phyloP scores from a whole-genome alignment of 2,888 invertebrate species.

The Lutraria lutraria region DNA sequence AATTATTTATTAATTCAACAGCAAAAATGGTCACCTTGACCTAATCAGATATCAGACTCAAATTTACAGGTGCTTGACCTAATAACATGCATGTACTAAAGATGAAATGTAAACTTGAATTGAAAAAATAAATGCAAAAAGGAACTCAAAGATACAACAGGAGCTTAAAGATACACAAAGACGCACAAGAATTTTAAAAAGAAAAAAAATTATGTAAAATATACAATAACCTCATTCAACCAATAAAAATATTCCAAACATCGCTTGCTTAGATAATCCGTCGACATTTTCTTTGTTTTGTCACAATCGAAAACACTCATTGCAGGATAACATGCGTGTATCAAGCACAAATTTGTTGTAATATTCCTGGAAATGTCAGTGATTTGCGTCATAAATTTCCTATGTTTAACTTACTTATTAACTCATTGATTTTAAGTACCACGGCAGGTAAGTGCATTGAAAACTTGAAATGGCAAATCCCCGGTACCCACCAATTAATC shows the following conservation, averaged over 20 bases:
- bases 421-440: neutral
- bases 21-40: too few relatives aligned
- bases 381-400: neutral
- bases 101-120: too few relatives aligned
- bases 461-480: neutral
- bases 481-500: neutral
- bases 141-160: neutral
- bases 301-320: neutral
- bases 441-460: constrained; percentile 5
- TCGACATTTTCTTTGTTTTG: neutral
- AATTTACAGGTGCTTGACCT: too few relatives aligned
- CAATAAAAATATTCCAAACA: constrained; percentile 25
- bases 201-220: neutral
- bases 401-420: neutral
- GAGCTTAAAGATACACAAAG: neutral
- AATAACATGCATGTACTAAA: too few relatives aligned
- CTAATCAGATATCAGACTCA: too few relatives aligned
- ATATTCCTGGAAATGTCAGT: neutral
- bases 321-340: neutral
- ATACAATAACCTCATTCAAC: neutral
- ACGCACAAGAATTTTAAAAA: neutral
- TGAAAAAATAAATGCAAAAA: too few relatives aligned
- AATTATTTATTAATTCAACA: too few relatives aligned
- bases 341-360: neutral
- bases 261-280: neutral